Conservation (phyloP, 2,888 invertebrate genomes). For the Cheilosia impressa region DNA sequence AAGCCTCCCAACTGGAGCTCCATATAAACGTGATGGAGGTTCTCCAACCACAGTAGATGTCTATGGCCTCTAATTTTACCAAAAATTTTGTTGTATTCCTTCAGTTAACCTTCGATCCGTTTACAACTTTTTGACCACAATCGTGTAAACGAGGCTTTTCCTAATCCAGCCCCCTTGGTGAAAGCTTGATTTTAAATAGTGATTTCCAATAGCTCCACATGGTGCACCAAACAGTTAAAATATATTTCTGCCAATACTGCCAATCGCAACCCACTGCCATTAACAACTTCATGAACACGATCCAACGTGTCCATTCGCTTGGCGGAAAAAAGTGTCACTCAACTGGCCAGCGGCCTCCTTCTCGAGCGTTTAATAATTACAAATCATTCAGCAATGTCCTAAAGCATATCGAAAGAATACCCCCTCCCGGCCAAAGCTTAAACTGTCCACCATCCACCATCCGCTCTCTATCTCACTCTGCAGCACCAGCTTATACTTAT, state of each 20-base stretch:
- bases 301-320: constrained; percentile 7
- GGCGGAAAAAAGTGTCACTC: constrained; percentile 52
- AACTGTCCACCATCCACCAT: not conserved
- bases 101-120: too few relatives aligned
- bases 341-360: constrained; percentile 52
- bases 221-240: too few relatives aligned
- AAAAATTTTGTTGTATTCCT: too few relatives aligned
- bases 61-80: too few relatives aligned
- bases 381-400: constrained; percentile 63
- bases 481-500: constrained; percentile 1
- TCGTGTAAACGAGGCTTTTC: too few relatives aligned
- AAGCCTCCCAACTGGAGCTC: too few relatives aligned
- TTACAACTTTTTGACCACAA: too few relatives aligned
- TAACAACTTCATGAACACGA: constrained; percentile 43
- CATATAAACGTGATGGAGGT: too few relatives aligned
- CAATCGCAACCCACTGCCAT: not conserved
- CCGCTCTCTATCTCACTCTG: constrained; percentile 4
- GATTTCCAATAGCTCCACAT: too few relatives aligned
- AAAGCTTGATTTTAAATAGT: too few relatives aligned
- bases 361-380: constrained; percentile 64
- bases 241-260: not conserved
- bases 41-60: too few relatives aligned
- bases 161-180: too few relatives aligned
- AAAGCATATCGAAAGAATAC: constrained; percentile 50
- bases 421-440: not conserved